These are phyloP conservation scores for Uromys caudimaculatus DNA, from an alignment of 2,797 vertebrate genomes.

Conservation along the genomic window DNA sequence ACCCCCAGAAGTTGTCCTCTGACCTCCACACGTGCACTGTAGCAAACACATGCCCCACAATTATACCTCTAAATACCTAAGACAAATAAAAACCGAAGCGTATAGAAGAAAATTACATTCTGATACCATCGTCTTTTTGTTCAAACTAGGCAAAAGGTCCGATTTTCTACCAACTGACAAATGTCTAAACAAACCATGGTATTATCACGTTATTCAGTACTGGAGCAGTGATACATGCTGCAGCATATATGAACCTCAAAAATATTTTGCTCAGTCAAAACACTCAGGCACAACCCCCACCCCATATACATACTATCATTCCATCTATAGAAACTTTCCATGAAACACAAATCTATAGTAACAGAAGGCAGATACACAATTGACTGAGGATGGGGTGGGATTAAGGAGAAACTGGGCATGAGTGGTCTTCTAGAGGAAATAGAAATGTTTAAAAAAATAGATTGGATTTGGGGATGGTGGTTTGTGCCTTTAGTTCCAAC, in stretches of 20 bases:
- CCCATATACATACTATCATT: neutral
- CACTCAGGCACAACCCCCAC: neutral
- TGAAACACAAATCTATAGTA: conserved; percentile 12
- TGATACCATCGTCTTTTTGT: neutral
- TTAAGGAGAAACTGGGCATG: neutral
- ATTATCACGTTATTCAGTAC: neutral
- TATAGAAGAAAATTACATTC: conserved; percentile 2
- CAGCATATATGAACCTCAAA: conserved; percentile 14
- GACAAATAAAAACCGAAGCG: conserved; percentile 20
- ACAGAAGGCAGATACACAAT: conserved; percentile 30
- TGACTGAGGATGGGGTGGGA: neutral
- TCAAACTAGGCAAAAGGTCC: neutral
- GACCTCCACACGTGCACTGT: neutral
- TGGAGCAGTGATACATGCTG: neutral
- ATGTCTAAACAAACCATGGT: conserved; percentile 1
- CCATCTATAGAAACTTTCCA: conserved; percentile 19
- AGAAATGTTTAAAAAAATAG: conserved; percentile 13
- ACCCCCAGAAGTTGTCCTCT: neutral
- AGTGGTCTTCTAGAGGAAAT: neutral
- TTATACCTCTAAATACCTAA: neutral
- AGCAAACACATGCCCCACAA: neutral
- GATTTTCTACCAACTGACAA: conserved; percentile 15
- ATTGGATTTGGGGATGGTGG: neutral
- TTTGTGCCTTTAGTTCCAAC: neutral
- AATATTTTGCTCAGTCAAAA: conserved; percentile 48